A percentile compares a stretch with the other conserved stretches of the same genome.
These are phyloP conservation scores for Dryobates pubescens DNA, from an alignment of 2,797 vertebrate species.

Conservation along the genomic window DNA sequence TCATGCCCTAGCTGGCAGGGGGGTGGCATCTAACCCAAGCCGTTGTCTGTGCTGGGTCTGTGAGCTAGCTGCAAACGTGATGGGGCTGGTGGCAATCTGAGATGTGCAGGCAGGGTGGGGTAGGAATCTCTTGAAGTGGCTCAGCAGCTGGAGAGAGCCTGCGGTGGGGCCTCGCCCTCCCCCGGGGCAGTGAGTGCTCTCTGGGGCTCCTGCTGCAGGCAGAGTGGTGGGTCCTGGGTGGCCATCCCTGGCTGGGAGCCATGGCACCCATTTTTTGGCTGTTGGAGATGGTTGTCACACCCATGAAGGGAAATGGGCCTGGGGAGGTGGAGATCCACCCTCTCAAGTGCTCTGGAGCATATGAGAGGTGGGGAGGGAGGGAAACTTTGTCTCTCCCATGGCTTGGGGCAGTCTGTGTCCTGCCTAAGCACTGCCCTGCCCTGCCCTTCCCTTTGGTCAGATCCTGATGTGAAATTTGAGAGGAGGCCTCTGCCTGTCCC, in stretches of 20 bases:
- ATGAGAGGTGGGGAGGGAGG: background rate
- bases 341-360: background rate
- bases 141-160: background rate
- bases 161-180: background rate
- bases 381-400: background rate
- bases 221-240: rapidly evolving
- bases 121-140: conserved; percentile 26
- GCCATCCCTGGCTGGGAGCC: background rate
- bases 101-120: background rate
- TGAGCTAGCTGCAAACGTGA: background rate
- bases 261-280: background rate
- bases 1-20: background rate
- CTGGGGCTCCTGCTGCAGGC: background rate
- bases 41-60: background rate
- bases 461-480: conserved; percentile 36
- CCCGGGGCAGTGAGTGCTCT: rapidly evolving
- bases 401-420: background rate
- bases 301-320: background rate
- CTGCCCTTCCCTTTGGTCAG: conserved; percentile 31
- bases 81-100: background rate
- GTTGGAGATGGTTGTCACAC: background rate
- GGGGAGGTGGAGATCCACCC: background rate
- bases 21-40: background rate
- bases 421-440: background rate
- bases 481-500: conserved; percentile 13